Base-by-base conservation (phyloP, 2,888 invertebrate genomes). In the Patella pellucida region DNA sequence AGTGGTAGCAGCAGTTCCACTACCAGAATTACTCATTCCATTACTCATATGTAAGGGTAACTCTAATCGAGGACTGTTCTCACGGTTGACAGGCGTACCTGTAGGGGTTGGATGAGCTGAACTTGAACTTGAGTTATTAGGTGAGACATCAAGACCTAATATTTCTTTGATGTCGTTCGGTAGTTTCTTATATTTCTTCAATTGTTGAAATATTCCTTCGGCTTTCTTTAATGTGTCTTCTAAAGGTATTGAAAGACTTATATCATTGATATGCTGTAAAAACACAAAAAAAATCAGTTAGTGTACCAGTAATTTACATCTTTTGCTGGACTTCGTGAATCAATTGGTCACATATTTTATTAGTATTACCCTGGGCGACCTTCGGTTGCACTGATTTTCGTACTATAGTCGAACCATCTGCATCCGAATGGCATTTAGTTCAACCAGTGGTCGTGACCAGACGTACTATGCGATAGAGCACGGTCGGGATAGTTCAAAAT, bases 171-270 rank as follows among this genome's bases (percentile, higher is more conserved):
- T 80, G 16, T 82, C 71, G 5, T 80, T 79, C 0, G 90, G 89
- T 23, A 90, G 81, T 71, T 87, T 86, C 78, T 87, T 86, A 77
- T 88, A 89, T 72, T 87, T 81, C 67, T 85, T 86, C 56, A 99
- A 93, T 91, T 99, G 98, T 85, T 95, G 93, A 91, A 95, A 98
- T 84, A 99, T 97, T 12, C 96, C 96, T 91, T 99, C 98, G 0
- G 98, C 98, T 78, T 94, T 94, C 84, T 95, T 94, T 41, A 99
- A 91, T 71, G 95, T 95, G 82, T 94, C 93, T 78, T 95, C 94
- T 12, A 99, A 93, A 87, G 97, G 95, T 71, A 99, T 94, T 81
- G 95, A 94, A 90, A 96, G 94, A 15, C 96, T 95, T 81, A 99
- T 92, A 90, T 99, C 98, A 92, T 99, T 99, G 80, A 99, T 95